These are phyloP conservation scores for Gymnocheta viridis DNA, from an alignment of 2,888 invertebrate genomes.

Conservation along the genomic window DNA sequence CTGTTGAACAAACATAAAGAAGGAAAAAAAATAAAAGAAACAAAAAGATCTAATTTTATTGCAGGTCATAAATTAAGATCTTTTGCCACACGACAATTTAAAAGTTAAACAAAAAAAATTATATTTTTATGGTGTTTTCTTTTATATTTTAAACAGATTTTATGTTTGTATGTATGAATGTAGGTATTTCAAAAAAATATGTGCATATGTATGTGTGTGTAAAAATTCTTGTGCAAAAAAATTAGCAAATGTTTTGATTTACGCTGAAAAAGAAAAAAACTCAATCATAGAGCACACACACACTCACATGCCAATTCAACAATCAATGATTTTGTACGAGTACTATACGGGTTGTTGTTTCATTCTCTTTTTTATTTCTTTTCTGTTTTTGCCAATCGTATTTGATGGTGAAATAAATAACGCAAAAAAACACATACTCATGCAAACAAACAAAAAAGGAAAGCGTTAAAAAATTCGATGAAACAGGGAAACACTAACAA, in stretches of 20 bases:
- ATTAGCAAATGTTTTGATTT: conserved; percentile 56
- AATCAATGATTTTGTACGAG: conserved; percentile 59
- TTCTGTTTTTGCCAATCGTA: conserved; percentile 71
- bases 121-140: conserved; percentile 34
- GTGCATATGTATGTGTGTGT: neutral
- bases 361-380: conserved; percentile 60
- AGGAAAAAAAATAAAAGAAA: too few relatives aligned
- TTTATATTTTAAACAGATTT: neutral
- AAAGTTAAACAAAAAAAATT: conserved; percentile 41
- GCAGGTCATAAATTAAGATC: conserved; percentile 66
- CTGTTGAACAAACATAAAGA: neutral
- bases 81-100: conserved; percentile 69
- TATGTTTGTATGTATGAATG: too few relatives aligned
- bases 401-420: conserved; percentile 70
- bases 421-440: conserved; percentile 20
- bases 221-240: neutral
- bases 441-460: neutral
- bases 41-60: conserved; percentile 65
- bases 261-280: conserved; percentile 6
- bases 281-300: neutral
- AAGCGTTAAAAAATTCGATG: conserved; percentile 1
- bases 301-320: conserved; percentile 62
- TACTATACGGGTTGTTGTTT: conserved; percentile 55
- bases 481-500: conserved; percentile 54
- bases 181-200: too few relatives aligned